phyloP scores from a whole-genome alignment of 1,140 invertebrate genomes.

The Philotrypesis tridentata region DNA sequence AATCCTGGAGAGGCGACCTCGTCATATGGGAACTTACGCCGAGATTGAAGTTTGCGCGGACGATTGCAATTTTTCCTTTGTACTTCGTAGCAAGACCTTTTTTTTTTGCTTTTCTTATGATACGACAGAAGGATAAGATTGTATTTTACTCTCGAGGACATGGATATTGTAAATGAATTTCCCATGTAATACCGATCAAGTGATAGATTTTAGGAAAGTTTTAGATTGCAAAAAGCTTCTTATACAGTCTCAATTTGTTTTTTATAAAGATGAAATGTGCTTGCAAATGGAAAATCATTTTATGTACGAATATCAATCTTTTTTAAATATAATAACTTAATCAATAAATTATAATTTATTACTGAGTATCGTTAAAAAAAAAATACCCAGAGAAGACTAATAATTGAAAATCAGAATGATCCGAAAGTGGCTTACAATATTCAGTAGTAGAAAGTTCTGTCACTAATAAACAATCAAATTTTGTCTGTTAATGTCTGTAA shows the following conservation, averaged over 20 bases:
- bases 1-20: neutral
- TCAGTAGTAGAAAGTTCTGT: neutral
- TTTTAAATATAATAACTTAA: no score
- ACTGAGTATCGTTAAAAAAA: neutral
- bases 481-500: neutral
- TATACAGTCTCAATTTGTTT: no score
- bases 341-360: no score
- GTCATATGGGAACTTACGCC: neutral
- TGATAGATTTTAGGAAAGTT: neutral
- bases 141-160: neutral
- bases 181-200: neutral
- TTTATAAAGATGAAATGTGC: no score
- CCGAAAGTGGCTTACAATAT: neutral
- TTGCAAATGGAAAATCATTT: no score
- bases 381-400: neutral
- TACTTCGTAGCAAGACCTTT: neutral
- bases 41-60: neutral
- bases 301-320: no score
- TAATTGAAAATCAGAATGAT: no score
- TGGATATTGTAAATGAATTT: neutral
- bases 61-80: neutral
- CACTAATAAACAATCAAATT: neutral
- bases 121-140: neutral
- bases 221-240: no score
- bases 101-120: neutral